These are phyloP conservation scores for Sebastes kiyomatsui DNA, from an alignment of 2,797 vertebrate species.

Conservation along the genomic window DNA sequence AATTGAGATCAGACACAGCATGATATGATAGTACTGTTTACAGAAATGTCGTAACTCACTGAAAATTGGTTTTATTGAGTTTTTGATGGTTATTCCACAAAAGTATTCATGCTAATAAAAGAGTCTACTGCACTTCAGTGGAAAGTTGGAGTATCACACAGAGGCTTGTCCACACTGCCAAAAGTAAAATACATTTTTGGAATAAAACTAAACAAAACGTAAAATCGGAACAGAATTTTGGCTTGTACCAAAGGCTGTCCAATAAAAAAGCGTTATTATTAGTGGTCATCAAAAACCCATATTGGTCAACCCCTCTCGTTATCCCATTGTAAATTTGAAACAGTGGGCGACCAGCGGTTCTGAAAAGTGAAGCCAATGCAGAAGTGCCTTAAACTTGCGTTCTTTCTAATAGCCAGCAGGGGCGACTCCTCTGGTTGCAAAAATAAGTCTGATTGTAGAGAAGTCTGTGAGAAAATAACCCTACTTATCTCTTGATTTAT, in stretches of 20 bases:
- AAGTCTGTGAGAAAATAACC: no score
- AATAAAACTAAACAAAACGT: background rate
- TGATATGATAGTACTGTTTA: background rate
- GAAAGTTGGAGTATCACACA: background rate
- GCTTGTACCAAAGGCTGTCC: background rate
- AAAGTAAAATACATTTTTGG: background rate
- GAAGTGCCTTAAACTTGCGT: no score
- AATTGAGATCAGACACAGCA: background rate
- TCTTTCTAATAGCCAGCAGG: no score
- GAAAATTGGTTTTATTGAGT: background rate
- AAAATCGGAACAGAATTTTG: conserved; percentile 7
- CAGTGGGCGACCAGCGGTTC: no score
- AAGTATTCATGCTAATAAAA: conserved; percentile 14
- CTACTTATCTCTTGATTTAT: no score
- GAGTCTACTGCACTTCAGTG: background rate
- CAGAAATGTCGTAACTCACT: background rate
- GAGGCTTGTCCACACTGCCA: background rate
- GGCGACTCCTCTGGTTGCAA: no score
- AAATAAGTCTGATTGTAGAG: no score
- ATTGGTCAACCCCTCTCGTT: background rate
- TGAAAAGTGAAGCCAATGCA: no score
- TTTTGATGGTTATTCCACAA: conserved; percentile 21
- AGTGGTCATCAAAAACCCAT: conserved; percentile 4
- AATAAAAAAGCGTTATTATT: conserved; percentile 1
- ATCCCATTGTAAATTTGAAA: conserved; percentile 3